Base-by-base conservation (phyloP, 1,140 invertebrate genomes). In the Lethrus apterus region DNA sequence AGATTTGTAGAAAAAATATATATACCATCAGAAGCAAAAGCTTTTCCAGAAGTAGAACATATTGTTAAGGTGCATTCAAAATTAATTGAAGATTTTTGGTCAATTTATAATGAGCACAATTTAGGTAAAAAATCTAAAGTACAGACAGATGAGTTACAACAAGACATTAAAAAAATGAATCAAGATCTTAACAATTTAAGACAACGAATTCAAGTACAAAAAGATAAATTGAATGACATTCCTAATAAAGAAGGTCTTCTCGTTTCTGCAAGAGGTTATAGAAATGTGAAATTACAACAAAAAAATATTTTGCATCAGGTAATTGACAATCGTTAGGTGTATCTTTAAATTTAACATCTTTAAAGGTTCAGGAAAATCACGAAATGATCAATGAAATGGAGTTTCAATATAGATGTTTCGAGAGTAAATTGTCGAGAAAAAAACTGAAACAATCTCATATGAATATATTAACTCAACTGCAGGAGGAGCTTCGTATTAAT, bases 61-160 rank as follows among this genome's bases (percentile, higher is more conserved):
- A n/a, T 46, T 9, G 21, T 42, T 20, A 17, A 29, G 23, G 10
- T 21, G 9, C 48, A 56, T 20, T 26, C 32, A 18, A 19, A 31
- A 19, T 9, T 36, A 2, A 50, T 56, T 26, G 51, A 50, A 2
- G 33, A 45, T 11, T 56, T 56, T 46, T 53, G 50, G 54, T n/a
- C 14, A 10, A 35, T 24, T 20, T 56, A 56, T 24, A 31, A 29
- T 3, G 47, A 47, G 8, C 42, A 53, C 31, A 23, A 10, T 8
- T 9, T 23, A 24, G 50, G 44, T 20, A 34, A 33, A 15, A 38
- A 32, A 18, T 11, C 31, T 7, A 38, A 20, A 2, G n/a, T 30
- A 5, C 47, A 56, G 26, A 29, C 46, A 10, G 20, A 13, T 1
- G 51, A 56, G 24, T 20, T 56, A 13, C 30, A 53, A 11, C 20